Conservation (phyloP, 2,888 invertebrate species). For the Geophilus truncorum region DNA sequence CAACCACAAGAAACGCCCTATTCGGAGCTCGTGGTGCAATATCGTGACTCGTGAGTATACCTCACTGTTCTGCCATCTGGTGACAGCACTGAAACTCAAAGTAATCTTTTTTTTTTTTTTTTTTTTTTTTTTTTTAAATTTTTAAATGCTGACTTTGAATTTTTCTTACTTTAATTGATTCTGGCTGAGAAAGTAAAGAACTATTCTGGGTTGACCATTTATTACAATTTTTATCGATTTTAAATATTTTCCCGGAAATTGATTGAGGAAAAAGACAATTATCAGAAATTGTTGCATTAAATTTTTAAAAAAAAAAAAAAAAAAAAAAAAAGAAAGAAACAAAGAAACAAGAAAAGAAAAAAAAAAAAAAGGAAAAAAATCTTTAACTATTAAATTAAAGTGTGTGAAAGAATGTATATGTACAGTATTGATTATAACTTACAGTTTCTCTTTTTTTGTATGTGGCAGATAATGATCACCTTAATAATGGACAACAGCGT, state of each 20-base stretch:
- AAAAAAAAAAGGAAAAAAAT: not conserved
- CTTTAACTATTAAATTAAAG: not conserved
- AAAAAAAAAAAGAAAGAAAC: not conserved
- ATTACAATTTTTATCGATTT: not conserved
- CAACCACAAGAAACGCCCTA: too few relatives aligned
- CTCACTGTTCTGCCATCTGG: too few relatives aligned
- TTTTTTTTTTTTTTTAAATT: too few relatives aligned
- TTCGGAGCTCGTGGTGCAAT: too few relatives aligned
- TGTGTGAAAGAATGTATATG: not conserved
- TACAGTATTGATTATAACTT: not conserved
- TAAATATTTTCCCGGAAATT: not conserved
- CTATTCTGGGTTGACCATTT: not conserved
- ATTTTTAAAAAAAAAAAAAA: not conserved
- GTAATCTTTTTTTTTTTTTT: too few relatives aligned
- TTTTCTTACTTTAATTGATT: too few relatives aligned
- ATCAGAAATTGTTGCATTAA: not conserved
- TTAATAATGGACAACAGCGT: slow-evolving; percentile 3
- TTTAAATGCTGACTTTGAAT: too few relatives aligned
- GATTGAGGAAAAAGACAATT: not conserved
- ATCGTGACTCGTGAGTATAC: too few relatives aligned
- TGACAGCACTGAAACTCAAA: too few relatives aligned
- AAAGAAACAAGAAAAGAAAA: too few relatives aligned
- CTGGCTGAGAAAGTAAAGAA: too few relatives aligned
- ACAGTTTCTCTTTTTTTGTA: not conserved
- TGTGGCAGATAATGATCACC: not conserved